Percentiles rank a stretch among this genome's conserved stretches.
Evolutionary conservation across 2,797 vertebrate genomes (phyloP).

Genomic region (Sebastes iracundus): DNA sequence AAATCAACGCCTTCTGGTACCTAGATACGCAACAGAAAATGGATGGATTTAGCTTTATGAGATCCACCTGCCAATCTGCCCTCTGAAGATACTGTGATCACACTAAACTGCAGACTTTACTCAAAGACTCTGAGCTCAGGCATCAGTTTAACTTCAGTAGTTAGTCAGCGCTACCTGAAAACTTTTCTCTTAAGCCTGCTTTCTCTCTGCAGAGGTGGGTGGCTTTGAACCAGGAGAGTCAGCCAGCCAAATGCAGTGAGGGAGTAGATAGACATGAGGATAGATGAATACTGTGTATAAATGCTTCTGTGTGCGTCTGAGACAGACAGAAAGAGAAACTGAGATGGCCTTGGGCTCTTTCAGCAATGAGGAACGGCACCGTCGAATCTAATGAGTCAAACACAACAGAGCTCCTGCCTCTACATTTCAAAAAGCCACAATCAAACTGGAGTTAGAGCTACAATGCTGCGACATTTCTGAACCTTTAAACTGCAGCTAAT

Average conservation of each 20-base stretch:
- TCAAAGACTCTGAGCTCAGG: background rate
- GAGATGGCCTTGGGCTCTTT: background rate
- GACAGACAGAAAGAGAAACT: background rate
- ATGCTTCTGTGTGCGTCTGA: background rate
- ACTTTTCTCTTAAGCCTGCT: constrained; percentile 14
- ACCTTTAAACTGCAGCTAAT: background rate
- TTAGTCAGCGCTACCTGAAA: constrained; percentile 25
- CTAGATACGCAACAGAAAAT: background rate
- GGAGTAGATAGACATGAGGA: background rate
- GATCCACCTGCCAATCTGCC: background rate
- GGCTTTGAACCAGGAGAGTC: constrained; percentile 39
- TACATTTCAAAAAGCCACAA: background rate
- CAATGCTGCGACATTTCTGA: background rate
- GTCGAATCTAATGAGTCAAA: constrained; percentile 4
- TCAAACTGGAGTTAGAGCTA: background rate
- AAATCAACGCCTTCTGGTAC: background rate
- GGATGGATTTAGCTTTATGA: background rate
- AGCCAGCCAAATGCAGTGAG: constrained; percentile 21
- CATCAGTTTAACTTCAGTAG: constrained; percentile 1
- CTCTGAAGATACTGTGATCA: constrained; percentile 13
- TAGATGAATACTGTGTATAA: background rate
- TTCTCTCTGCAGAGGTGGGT: constrained; percentile 25
- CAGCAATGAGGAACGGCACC: background rate
- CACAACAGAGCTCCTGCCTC: background rate
- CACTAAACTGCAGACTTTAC: constrained; percentile 16